Conservation (phyloP, 2,113 vertebrate species). For the Cyanoderma ruficeps region DNA sequence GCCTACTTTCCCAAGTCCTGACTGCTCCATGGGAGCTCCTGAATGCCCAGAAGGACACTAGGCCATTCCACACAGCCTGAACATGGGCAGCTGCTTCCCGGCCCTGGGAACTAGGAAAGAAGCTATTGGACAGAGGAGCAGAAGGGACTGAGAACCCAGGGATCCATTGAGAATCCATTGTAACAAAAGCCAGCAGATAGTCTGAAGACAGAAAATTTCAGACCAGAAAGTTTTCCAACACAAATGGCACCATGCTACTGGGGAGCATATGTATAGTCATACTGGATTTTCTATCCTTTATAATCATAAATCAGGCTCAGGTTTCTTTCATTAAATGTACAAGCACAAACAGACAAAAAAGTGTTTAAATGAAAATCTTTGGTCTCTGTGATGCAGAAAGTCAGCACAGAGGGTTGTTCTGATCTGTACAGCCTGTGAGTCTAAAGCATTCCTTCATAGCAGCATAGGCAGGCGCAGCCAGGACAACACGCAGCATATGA, state of each 20-base stretch:
- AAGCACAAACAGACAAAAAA: neutral
- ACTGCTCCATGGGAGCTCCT: accelerated
- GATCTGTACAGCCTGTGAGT: neutral
- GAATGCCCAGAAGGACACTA: neutral
- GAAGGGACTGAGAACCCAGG: neutral
- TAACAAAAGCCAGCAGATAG: neutral
- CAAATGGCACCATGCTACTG: neutral
- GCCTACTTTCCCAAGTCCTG: neutral
- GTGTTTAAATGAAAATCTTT: neutral
- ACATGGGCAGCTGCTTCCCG: neutral
- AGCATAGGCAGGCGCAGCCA: neutral
- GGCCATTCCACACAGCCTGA: neutral
- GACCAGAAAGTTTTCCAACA: neutral
- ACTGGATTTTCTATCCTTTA: neutral
- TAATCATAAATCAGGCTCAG: neutral
- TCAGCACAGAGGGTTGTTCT: neutral
- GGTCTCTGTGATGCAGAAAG: neutral
- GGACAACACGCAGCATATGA: neutral
- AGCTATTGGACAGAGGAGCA: neutral
- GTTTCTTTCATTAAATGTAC: neutral
- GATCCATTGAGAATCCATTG: no score
- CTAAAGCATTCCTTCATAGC: constrained; percentile 37
- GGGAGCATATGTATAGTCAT: neutral
- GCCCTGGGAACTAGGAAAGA: neutral
- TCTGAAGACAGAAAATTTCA: neutral